Conservation (phyloP, 1,140 invertebrate genomes). For the Ceratitis capitata region DNA sequence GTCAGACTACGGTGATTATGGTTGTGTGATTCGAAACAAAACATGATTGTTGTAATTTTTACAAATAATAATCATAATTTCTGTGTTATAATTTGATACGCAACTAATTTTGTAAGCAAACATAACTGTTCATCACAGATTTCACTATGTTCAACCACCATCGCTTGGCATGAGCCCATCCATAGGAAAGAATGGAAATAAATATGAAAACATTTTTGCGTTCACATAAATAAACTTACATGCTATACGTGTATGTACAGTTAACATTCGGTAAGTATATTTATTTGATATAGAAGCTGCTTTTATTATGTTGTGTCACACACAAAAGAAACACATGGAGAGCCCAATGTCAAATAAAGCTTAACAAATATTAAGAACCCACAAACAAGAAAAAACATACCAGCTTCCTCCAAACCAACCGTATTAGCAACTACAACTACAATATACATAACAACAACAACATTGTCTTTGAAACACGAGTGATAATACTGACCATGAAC, state of each 20-base stretch:
- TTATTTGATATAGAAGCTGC: too few relatives aligned
- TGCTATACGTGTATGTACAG: background rate
- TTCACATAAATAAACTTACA: background rate
- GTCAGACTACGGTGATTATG: background rate
- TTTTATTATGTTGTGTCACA: too few relatives aligned
- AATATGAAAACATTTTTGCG: background rate
- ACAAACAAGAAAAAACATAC: background rate
- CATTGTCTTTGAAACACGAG: background rate
- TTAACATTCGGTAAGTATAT: too few relatives aligned
- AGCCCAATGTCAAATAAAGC: background rate
- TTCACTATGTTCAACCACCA: background rate
- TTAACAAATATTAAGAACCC: background rate
- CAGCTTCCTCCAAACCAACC: too few relatives aligned
- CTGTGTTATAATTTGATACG: too few relatives aligned
- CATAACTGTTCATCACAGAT: background rate
- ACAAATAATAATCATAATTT: too few relatives aligned
- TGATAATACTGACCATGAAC: background rate
- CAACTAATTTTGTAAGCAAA: too few relatives aligned
- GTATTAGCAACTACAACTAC: background rate
- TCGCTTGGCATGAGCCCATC: background rate
- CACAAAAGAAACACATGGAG: background rate
- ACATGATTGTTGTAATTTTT: background rate
- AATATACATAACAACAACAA: background rate
- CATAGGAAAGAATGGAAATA: background rate
- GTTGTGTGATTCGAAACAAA: background rate